Percentiles rank a stretch among this genome's conserved stretches.
Evolutionary conservation across 2,797 vertebrate genomes (phyloP).

Genomic region (Schizopygopsis malacanthus): DNA sequence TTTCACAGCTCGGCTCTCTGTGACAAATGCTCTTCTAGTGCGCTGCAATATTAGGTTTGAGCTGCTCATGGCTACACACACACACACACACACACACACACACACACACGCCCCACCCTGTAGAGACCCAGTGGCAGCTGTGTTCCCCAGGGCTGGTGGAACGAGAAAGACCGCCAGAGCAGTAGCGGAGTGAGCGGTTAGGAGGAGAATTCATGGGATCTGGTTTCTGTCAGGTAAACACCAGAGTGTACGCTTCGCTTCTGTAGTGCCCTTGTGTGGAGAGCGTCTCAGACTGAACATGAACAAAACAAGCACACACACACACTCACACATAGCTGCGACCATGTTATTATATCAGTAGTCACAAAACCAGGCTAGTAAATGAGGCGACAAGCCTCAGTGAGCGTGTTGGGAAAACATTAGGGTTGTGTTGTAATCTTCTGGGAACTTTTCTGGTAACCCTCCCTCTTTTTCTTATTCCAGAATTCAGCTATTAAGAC

Average conservation of each 20-base stretch:
- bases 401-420: constrained; percentile 41
- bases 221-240: constrained; percentile 50
- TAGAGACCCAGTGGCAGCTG: constrained; percentile 49
- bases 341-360: constrained; percentile 41
- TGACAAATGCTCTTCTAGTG: constrained; percentile 30
- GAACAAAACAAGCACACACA: constrained; percentile 4
- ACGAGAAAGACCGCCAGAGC: constrained; percentile 49
- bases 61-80: constrained; percentile 7
- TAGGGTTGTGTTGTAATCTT: constrained; percentile 22
- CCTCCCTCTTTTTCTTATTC: constrained; percentile 11
- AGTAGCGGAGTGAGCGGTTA: constrained; percentile 26
- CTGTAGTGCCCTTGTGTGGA: constrained; percentile 38
- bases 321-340: constrained; percentile 1
- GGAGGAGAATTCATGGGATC: constrained; percentile 31
- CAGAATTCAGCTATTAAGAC: constrained; percentile 23
- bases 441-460: constrained; percentile 46
- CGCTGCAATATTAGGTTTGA: constrained; percentile 25
- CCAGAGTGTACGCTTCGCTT: constrained; percentile 6
- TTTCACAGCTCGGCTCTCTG: constrained; percentile 22
- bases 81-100: constrained; percentile 22
- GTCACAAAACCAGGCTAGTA: constrained; percentile 37
- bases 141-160: constrained; percentile 42
- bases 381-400: constrained; percentile 32
- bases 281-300: not conserved
- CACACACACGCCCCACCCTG: constrained; percentile 32